Evolutionary conservation across 2,113 vertebrate genomes (phyloP).

Genomic region (Sebastes fasciatus): DNA sequence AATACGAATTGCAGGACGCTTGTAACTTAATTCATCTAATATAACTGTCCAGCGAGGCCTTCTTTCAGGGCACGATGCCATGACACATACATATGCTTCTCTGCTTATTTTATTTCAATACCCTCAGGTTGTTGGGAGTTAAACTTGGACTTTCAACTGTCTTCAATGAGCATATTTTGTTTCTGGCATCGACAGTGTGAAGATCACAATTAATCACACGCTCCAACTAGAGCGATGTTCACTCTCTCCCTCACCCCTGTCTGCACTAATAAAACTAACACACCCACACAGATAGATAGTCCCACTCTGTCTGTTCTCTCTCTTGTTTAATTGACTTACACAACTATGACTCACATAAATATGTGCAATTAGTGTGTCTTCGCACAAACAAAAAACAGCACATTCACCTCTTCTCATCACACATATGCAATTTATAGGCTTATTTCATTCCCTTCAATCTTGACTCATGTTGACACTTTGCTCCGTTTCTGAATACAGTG

Average conservation of each 20-base stretch:
- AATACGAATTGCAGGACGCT: not conserved
- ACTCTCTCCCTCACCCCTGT: not conserved
- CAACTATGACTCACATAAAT: constrained; percentile 3
- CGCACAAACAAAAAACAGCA: not conserved
- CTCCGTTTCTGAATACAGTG: not conserved
- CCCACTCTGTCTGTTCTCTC: constrained; percentile 3
- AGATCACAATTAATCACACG: constrained; percentile 42
- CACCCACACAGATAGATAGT: not conserved
- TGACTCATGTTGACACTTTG: not conserved
- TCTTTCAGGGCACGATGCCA: not conserved
- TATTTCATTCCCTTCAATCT: not conserved
- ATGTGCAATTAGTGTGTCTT: constrained; percentile 7
- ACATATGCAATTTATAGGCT: not conserved
- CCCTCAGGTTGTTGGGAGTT: not conserved
- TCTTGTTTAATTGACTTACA: constrained; percentile 13
- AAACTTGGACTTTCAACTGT: not conserved
- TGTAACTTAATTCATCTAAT: not conserved
- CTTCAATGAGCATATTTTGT: constrained; percentile 22
- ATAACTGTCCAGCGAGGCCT: not conserved
- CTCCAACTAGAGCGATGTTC: not conserved
- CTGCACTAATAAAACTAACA: constrained; percentile 34
- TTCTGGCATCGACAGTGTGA: constrained; percentile 20
- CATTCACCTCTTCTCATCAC: not conserved
- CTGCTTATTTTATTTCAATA: not conserved
- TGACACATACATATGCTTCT: not conserved